These are phyloP conservation scores for Pachymerium ferrugineum DNA, from an alignment of 2,888 invertebrate genomes.

Conservation along the genomic window DNA sequence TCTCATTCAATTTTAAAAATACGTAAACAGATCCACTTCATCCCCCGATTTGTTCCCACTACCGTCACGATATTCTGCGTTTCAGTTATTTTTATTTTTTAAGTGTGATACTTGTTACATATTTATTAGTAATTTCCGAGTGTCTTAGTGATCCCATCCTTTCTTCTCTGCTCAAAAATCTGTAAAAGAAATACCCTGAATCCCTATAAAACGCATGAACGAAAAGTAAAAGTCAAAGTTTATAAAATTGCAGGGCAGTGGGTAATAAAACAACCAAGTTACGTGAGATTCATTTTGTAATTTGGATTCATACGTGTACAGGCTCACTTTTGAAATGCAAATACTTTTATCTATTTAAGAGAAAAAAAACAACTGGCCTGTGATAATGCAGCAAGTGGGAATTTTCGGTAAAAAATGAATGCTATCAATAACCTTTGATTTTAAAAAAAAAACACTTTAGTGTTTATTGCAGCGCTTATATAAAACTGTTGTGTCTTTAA, in stretches of 20 bases:
- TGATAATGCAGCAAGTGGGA: slow-evolving; percentile 14
- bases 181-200: background rate
- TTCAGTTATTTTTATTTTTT: background rate
- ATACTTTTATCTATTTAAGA: slow-evolving; percentile 23
- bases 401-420: background rate
- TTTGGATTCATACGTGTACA: slow-evolving; percentile 19
- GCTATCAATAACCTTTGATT: background rate
- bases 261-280: too few species aligned
- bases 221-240: too few species aligned
- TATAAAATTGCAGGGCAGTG: too few species aligned
- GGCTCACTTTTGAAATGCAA: slow-evolving; percentile 24
- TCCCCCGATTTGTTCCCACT: too few species aligned
- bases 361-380: too few species aligned
- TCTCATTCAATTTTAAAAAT: too few species aligned
- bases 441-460: background rate
- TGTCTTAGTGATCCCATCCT: slow-evolving; percentile 24
- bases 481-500: too few species aligned
- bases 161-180: slow-evolving; percentile 23
- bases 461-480: too few species aligned
- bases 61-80: too few species aligned
- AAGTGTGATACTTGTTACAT: background rate
- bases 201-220: slow-evolving; percentile 3
- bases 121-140: slow-evolving; percentile 18
- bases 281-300: slow-evolving; percentile 1
- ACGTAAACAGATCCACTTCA: too few species aligned